Evolutionary conservation across 30 jellyfish, hydroid and myxozoan species (phyloP).

Genomic region (Aurelia sp.): DNA sequence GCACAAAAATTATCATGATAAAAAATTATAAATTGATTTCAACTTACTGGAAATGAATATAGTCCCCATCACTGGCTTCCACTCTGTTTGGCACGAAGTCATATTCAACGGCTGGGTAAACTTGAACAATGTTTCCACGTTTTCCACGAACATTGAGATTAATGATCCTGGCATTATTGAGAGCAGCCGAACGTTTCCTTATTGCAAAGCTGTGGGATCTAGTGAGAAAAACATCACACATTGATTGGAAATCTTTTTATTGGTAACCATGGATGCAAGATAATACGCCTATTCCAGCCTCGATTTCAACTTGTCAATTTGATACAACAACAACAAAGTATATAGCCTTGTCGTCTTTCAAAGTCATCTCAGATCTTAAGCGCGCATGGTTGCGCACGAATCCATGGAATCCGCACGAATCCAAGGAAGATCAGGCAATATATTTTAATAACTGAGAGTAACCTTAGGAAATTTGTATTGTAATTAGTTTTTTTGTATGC

Average conservation of each 20-base stretch:
- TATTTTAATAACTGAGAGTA: too few relatives aligned
- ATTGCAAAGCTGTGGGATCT: conserved; percentile 92
- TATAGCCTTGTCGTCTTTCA: too few relatives aligned
- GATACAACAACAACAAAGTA: too few relatives aligned
- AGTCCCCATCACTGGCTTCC: conserved; percentile 61
- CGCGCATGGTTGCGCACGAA: too few relatives aligned
- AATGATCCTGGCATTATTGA: conserved; percentile 56
- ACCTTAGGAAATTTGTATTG: too few relatives aligned
- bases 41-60: conserved; percentile 92
- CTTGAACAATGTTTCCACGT: conserved; percentile 98
- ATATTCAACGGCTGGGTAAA: conserved; percentile 97
- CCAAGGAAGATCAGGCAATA: too few relatives aligned
- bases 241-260: background rate
- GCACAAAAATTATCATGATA: too few relatives aligned
- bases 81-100: conserved; percentile 93
- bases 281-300: background rate
- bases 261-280: background rate
- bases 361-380: too few relatives aligned
- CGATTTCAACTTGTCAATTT: too few relatives aligned
- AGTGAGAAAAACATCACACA: background rate
- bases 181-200: conserved; percentile 64
- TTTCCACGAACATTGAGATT: conserved; percentile 96
- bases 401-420: too few relatives aligned
- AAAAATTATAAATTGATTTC: too few relatives aligned
- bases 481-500: too few relatives aligned